Conservation (phyloP, 2,888 invertebrate genomes). For the Matsumyia berberina region DNA sequence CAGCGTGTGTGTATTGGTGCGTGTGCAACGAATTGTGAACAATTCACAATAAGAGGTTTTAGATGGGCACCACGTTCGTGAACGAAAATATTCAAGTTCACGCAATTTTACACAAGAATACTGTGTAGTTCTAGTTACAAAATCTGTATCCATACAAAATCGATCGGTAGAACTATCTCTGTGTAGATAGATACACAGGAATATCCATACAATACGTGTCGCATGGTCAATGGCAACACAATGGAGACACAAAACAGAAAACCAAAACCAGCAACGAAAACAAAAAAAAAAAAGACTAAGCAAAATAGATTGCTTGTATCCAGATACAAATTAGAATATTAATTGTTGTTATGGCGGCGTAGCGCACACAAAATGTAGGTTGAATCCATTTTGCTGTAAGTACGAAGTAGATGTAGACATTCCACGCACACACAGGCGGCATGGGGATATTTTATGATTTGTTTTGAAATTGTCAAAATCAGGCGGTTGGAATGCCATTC, state of each 20-base stretch:
- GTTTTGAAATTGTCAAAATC: constrained; percentile 84
- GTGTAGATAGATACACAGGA: constrained; percentile 42
- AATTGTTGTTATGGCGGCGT: constrained; percentile 77
- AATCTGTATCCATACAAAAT: constrained; percentile 59
- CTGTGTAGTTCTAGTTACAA: constrained; percentile 38
- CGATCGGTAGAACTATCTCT: constrained; percentile 56
- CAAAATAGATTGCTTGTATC: constrained; percentile 75
- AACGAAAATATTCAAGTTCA: constrained; percentile 72
- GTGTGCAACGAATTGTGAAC: constrained; percentile 64
- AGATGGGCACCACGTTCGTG: constrained; percentile 5
- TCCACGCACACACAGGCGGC: constrained; percentile 34
- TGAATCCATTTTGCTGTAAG: constrained; percentile 73
- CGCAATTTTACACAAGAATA: constrained; percentile 63
- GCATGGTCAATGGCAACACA: constrained; percentile 76
- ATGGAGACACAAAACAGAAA: constrained; percentile 73
- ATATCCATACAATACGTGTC: constrained; percentile 58
- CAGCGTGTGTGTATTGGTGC: not conserved
- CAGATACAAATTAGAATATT: constrained; percentile 76
- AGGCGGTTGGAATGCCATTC: constrained; percentile 77
- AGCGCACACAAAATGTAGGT: constrained; percentile 76
- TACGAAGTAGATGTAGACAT: constrained; percentile 29
- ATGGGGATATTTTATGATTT: constrained; percentile 82
- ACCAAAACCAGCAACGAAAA: constrained; percentile 26
- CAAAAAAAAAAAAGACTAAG: constrained; percentile 48
- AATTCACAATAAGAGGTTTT: constrained; percentile 67